phyloP scores from a whole-genome alignment of 2,797 vertebrate species.

The Poeciliopsis infans region DNA sequence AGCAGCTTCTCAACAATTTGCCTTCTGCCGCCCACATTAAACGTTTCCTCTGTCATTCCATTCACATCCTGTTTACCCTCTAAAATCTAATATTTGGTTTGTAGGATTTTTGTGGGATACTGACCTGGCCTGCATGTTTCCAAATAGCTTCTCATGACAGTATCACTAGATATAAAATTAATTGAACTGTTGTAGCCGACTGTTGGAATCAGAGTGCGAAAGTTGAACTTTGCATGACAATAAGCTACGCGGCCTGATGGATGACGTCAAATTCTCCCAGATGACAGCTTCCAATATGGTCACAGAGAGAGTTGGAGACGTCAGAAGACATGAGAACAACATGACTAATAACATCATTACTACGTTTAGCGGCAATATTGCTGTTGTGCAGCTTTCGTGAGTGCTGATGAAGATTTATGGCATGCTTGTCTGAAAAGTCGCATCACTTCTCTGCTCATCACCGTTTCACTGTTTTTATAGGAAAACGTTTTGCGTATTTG shows the following conservation, averaged over 20 bases:
- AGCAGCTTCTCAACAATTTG: conserved; percentile 19
- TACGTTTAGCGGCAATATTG: background rate
- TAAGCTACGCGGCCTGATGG: background rate
- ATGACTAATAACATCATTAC: background rate
- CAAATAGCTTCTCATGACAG: no score
- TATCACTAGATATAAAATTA: background rate
- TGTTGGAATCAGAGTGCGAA: background rate
- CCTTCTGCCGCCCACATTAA: conserved; percentile 16
- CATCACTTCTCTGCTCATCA: conserved; percentile 7
- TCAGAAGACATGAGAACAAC: background rate
- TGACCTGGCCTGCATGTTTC: background rate
- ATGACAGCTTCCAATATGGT: background rate
- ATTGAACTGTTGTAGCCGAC: background rate
- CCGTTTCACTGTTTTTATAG: conserved; percentile 33
- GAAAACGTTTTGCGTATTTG: conserved; percentile 34
- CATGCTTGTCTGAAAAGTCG: background rate
- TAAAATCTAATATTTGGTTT: conserved; percentile 3
- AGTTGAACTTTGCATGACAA: background rate
- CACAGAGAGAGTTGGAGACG: background rate
- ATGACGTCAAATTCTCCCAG: background rate
- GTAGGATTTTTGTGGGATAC: background rate
- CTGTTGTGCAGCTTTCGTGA: background rate
- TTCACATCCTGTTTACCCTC: conserved; percentile 18
- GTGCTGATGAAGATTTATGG: background rate
- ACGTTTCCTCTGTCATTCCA: background rate